These are phyloP conservation scores for Mylabris sibirica DNA, from an alignment of 2,888 invertebrate genomes.

Conservation along the genomic window DNA sequence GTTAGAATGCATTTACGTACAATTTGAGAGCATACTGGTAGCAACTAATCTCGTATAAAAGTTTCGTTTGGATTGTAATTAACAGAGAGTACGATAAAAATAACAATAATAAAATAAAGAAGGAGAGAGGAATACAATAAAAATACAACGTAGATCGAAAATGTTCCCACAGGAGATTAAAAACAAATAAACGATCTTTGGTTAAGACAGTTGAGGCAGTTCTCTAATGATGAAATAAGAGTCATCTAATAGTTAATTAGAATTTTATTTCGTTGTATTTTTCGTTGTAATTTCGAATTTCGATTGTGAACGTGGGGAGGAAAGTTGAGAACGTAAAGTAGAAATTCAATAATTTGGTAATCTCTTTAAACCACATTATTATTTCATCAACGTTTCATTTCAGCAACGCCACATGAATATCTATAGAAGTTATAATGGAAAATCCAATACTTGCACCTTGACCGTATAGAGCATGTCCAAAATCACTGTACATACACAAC, in stretches of 20 bases:
- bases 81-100: background rate
- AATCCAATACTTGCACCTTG: slow-evolving; percentile 22
- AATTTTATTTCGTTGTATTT: slow-evolving; percentile 13
- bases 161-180: slow-evolving; percentile 36
- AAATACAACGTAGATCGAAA: slow-evolving; percentile 32
- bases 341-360: slow-evolving; percentile 8
- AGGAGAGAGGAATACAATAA: slow-evolving; percentile 26
- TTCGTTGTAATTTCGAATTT: background rate
- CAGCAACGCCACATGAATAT: slow-evolving; percentile 5
- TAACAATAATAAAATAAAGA: slow-evolving; percentile 1
- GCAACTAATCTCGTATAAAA: slow-evolving; percentile 13
- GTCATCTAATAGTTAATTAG: slow-evolving; percentile 27
- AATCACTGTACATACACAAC: background rate
- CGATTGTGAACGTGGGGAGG: background rate
- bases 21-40: slow-evolving; percentile 21
- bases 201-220: slow-evolving; percentile 28
- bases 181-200: slow-evolving; percentile 38
- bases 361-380: background rate
- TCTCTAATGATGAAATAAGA: slow-evolving; percentile 28
- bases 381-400: slow-evolving; percentile 5
- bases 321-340: background rate
- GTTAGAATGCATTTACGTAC: slow-evolving; percentile 18
- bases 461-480: slow-evolving; percentile 5
- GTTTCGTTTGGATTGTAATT: background rate
- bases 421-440: slow-evolving; percentile 1